Percentiles rank a stretch among this genome's conserved stretches.
Evolutionary conservation across 2,797 vertebrate species (phyloP).

Genomic region (Gymnothorax reevesii): DNA sequence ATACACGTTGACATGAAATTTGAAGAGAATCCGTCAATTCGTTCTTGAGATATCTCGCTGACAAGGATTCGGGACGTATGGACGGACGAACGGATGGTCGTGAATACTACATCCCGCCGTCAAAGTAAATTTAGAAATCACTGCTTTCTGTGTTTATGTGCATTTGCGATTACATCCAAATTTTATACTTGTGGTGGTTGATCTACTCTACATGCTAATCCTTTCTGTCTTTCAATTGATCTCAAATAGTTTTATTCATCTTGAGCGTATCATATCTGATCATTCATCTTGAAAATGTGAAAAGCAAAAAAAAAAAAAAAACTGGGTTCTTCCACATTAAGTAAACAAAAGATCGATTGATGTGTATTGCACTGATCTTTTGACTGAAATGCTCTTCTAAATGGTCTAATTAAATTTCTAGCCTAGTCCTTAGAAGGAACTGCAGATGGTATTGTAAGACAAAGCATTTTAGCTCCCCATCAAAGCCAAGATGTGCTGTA

Average conservation of each 20-base stretch:
- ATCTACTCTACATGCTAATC: neutral
- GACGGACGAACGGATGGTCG: too few relatives aligned
- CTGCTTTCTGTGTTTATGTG: too few relatives aligned
- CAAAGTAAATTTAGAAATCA: too few relatives aligned
- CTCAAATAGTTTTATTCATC: neutral
- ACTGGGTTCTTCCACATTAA: neutral
- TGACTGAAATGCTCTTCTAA: neutral
- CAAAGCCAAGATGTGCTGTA: neutral
- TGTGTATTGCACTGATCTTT: neutral
- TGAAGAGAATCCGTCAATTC: too few relatives aligned
- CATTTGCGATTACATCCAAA: too few relatives aligned
- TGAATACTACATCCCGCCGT: too few relatives aligned
- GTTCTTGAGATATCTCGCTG: too few relatives aligned
- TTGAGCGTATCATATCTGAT: neutral
- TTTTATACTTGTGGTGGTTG: too few relatives aligned
- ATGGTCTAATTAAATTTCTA: neutral
- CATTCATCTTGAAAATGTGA: neutral
- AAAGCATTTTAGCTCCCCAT: neutral
- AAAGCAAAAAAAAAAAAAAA: neutral
- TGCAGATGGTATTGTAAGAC: neutral
- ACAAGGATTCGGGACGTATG: too few relatives aligned
- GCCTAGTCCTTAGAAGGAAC: neutral
- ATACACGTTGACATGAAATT: too few relatives aligned
- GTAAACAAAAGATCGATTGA: neutral
- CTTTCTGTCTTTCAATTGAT: neutral